A percentile compares a stretch with the other conserved stretches of the same genome.
Evolutionary conservation across 2,113 vertebrate genomes (phyloP).

Genomic region (Mellivora capensis): DNA sequence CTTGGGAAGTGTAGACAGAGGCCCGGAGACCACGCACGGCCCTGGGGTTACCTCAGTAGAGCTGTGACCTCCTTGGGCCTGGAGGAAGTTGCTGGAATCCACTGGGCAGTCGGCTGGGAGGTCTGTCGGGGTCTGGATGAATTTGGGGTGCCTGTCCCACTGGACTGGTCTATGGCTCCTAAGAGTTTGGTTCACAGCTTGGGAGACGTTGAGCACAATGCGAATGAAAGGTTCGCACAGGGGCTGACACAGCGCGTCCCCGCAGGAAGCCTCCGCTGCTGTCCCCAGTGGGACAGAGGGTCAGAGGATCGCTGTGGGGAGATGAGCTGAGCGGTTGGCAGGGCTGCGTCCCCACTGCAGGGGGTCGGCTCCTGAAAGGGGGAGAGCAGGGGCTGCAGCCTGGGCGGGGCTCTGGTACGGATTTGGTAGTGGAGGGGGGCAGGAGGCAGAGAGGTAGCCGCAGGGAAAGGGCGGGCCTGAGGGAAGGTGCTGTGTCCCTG

Average conservation of each 20-base stretch:
- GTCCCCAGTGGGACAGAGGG: too few relatives aligned
- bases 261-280: fast-evolving
- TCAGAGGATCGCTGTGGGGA: background rate
- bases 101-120: background rate
- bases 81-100: background rate
- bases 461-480: too few relatives aligned
- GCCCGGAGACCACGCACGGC: background rate
- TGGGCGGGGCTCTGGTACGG: background rate
- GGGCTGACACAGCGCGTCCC: background rate
- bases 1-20: background rate
- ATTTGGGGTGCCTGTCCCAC: background rate
- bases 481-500: background rate
- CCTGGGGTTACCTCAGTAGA: background rate
- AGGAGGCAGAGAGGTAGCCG: background rate
- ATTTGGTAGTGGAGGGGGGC: background rate
- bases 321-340: background rate
- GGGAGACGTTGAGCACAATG: background rate
- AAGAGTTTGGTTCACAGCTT: background rate
- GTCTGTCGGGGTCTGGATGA: background rate
- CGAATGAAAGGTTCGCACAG: too few relatives aligned
- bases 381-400: background rate
- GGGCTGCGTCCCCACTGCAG: background rate
- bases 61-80: background rate
- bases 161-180: background rate
- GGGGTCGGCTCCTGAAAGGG: too few relatives aligned